A percentile compares a stretch with the other conserved stretches of the same genome.
phyloP scores from a whole-genome alignment of 2,797 vertebrate genomes.

The Triplophysa bombifrons region DNA sequence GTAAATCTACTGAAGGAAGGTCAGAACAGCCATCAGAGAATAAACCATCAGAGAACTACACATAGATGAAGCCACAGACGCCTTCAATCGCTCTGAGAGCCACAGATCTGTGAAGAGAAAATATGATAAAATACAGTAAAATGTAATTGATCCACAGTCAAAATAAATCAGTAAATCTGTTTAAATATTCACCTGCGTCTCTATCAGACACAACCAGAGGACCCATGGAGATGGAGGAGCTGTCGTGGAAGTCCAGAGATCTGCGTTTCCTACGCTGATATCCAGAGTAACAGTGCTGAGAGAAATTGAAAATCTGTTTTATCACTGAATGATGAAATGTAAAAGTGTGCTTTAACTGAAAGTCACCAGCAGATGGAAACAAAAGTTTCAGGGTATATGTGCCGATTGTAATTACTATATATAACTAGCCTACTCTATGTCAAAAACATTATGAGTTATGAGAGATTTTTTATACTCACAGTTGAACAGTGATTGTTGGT shows the following conservation, averaged over 20 bases:
- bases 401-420: too few species aligned
- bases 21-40: not conserved
- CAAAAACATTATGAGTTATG: too few species aligned
- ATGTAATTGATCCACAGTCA: too few species aligned
- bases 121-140: not conserved
- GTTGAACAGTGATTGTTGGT: conserved; percentile 1
- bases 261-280: too few species aligned
- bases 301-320: too few species aligned
- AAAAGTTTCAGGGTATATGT: too few species aligned
- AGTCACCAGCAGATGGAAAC: too few species aligned
- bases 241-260: conserved; percentile 42
- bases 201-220: conserved; percentile 32
- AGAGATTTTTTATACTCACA: not conserved
- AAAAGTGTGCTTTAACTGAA: too few species aligned
- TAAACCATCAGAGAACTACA: not conserved
- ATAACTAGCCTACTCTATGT: too few species aligned
- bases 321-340: too few species aligned
- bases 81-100: not conserved
- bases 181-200: conserved; percentile 14
- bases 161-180: too few species aligned
- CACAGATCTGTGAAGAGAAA: not conserved
- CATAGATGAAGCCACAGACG: not conserved
- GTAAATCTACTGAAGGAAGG: not conserved
- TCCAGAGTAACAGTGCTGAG: too few species aligned
- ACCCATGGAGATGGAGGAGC: conserved; percentile 58